Conservation (phyloP, 2,113 vertebrate genomes). For the Anser cygnoides region DNA sequence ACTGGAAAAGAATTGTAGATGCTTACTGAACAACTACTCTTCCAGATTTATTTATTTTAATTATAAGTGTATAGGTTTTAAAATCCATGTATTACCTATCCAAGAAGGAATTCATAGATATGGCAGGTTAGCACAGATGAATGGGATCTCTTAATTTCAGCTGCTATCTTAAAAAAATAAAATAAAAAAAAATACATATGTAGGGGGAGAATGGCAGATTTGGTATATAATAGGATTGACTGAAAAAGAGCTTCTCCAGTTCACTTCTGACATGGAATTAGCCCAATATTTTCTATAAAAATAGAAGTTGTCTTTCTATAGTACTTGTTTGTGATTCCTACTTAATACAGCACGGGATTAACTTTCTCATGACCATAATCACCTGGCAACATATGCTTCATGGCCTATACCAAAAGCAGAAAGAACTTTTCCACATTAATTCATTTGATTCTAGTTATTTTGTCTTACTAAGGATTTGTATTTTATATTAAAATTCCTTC, state of each 20-base stretch:
- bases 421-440: not conserved
- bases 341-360: not conserved
- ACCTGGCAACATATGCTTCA: not conserved
- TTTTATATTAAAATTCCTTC: not conserved
- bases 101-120: not conserved
- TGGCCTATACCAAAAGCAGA: not conserved
- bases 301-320: not conserved
- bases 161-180: not conserved
- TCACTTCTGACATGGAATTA: not conserved
- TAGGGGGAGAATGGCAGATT: not conserved
- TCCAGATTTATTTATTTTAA: not conserved
- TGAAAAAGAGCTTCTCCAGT: not conserved
- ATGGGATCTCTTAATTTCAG: not conserved
- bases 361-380: slow-evolving; percentile 18
- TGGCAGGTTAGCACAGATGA: not conserved
- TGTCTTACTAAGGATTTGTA: not conserved
- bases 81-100: not conserved
- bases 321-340: not conserved
- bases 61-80: not conserved
- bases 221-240: not conserved
- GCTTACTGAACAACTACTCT: not conserved
- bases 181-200: not conserved
- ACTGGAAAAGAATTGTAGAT: not conserved
- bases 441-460: not conserved
- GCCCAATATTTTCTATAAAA: not conserved